Evolutionary conservation across 2,113 vertebrate species (phyloP).

Genomic region (Coryphaenoides rupestris): DNA sequence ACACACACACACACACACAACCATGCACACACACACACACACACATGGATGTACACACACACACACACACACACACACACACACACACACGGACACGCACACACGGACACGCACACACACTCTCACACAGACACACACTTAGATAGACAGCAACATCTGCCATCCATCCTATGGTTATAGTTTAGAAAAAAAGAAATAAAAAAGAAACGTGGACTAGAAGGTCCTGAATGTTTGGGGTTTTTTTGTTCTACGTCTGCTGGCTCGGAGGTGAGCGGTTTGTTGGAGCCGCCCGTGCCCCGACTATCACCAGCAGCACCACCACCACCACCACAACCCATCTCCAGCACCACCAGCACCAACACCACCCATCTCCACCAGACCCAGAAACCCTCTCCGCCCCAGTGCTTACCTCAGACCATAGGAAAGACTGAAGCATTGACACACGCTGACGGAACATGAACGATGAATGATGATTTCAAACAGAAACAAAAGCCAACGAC

Average conservation of each 20-base stretch:
- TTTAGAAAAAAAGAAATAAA: not conserved
- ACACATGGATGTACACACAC: not conserved
- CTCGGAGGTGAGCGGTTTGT: conserved; percentile 44
- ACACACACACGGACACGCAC: not conserved
- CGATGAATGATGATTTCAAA: not conserved
- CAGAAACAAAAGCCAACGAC: not conserved
- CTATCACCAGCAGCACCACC: conserved; percentile 49
- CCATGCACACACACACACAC: conserved; percentile 13
- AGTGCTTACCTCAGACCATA: conserved; percentile 3
- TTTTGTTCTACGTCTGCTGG: conserved; percentile 23
- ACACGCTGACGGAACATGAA: not conserved
- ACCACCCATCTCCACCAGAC: conserved; percentile 39
- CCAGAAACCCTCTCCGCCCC: conserved; percentile 32
- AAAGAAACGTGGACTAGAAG: not conserved
- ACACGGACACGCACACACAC: not conserved
- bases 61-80: not conserved
- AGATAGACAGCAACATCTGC: conserved; percentile 23
- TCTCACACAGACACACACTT: conserved; percentile 9
- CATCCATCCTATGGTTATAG: not conserved
- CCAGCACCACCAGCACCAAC: no score
- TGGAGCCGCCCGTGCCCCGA: conserved; percentile 42
- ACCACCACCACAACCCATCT: conserved; percentile 33
- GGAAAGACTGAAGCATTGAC: no score
- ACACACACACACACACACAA: not conserved
- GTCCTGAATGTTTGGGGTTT: not conserved